Evolutionary conservation across 2,113 vertebrate genomes (phyloP).

Genomic region (Menidia beryllina): DNA sequence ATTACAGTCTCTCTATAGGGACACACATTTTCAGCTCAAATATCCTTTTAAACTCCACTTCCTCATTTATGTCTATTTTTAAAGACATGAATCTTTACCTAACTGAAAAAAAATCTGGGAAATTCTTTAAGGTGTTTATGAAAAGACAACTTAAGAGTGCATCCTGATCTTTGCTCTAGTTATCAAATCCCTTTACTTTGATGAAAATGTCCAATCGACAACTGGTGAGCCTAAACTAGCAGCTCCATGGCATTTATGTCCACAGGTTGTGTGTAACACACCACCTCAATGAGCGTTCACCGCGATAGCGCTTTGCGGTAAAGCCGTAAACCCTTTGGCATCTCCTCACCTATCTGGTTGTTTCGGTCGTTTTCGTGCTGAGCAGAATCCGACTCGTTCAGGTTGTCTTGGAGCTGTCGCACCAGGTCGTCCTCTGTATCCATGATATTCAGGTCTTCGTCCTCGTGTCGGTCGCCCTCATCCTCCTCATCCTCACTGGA

Average conservation of each 20-base stretch:
- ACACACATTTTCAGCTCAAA: too few relatives aligned
- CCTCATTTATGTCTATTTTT: too few relatives aligned
- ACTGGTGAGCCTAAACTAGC: neutral
- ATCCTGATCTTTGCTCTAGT: too few relatives aligned
- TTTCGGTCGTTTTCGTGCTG: constrained; percentile 84
- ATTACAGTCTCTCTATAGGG: too few relatives aligned
- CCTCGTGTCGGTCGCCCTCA: constrained; percentile 88
- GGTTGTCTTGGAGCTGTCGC: constrained; percentile 86
- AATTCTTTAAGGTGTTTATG: too few relatives aligned
- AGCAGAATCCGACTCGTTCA: constrained; percentile 83
- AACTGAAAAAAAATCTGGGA: too few relatives aligned
- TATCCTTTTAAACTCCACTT: too few relatives aligned
- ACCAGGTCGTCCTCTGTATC: constrained; percentile 90
- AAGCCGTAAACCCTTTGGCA: neutral
- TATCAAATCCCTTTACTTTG: neutral
- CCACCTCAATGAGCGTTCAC: neutral
- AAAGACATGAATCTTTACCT: too few relatives aligned
- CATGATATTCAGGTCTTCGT: constrained; percentile 94
- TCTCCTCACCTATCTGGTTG: constrained; percentile 86
- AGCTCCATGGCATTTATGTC: neutral
- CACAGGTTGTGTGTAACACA: too few relatives aligned
- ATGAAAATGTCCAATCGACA: neutral
- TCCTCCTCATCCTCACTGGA: constrained; percentile 93
- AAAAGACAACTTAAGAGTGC: too few relatives aligned
- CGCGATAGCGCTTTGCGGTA: neutral